Percentiles rank a stretch among this genome's conserved stretches.
These are phyloP conservation scores for Empis stercorea DNA, from an alignment of 2,888 invertebrate species.

Conservation along the genomic window DNA sequence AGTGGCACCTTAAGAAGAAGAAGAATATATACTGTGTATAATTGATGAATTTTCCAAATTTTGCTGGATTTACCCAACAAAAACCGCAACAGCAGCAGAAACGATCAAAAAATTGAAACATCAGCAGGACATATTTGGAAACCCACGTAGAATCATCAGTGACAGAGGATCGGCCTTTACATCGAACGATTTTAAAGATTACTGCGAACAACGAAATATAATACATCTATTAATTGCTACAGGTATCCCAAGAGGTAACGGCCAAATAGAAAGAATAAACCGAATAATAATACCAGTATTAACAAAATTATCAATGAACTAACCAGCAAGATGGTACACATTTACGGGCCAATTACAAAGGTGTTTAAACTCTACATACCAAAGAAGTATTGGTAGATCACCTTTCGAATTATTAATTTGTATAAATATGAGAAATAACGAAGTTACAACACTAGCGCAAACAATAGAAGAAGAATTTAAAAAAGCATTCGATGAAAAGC, in stretches of 20 bases:
- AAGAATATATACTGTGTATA: conserved; percentile 24
- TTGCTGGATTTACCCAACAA: conserved; percentile 24
- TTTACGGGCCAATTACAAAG: not conserved
- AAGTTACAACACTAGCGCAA: not conserved
- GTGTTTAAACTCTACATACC: not conserved
- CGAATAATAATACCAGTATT: not conserved
- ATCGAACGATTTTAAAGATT: conserved; percentile 5
- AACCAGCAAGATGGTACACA: not conserved
- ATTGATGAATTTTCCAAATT: conserved; percentile 26
- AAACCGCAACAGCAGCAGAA: conserved; percentile 19
- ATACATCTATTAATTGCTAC: conserved; percentile 9
- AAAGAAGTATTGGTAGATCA: not conserved
- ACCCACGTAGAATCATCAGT: conserved; percentile 10
- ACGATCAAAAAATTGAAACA: conserved; percentile 18
- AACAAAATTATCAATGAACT: conserved; percentile 9
- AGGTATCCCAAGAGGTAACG: conserved; percentile 11
- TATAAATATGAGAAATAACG: not conserved
- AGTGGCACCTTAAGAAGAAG: too few relatives aligned
- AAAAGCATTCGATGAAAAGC: not conserved
- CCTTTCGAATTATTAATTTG: conserved; percentile 2
- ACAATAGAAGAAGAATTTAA: not conserved
- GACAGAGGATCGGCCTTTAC: conserved; percentile 14
- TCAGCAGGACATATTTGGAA: conserved; percentile 6
- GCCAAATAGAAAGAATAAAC: conserved; percentile 12
- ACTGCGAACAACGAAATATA: not conserved